Evolutionary conservation across 2,113 vertebrate genomes (phyloP), one percentile per base, ranked within the genome.

Genomic region (Nycticorax nycticorax): DNA sequence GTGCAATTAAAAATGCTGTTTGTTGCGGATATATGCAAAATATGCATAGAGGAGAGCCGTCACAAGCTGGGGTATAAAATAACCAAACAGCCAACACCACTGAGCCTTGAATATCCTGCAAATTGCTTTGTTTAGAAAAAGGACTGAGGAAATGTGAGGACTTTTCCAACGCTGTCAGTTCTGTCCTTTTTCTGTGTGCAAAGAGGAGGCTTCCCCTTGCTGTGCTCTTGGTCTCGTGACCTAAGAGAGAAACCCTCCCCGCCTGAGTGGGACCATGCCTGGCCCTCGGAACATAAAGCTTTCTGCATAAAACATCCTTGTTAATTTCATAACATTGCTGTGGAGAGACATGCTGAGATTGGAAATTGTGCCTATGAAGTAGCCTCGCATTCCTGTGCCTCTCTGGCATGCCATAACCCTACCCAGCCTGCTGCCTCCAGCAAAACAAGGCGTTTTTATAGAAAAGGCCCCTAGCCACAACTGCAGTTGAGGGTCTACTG

Each of bases 401-500:
- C 79, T 71, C 85, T 94, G 85, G 76, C 67, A 79, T 37, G 69
- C 63, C 47, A n/a, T 74, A 56, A 33, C 52, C 83, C 90, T 92
- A 66, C 16, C 19, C 86, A 90, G 68, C 21, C 47, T 52, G 35
- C 45, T 91, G 92, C 93, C 88, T 91, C 60, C 35, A 89, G 93
- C 30, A 78, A 94, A 86, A 90, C 47, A 89, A 89, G 69, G 52
- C 5, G 9, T 35, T 89, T 67, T 78, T 56, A 92, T 68, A 93
- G 39, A 94, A 87, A 89, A 89, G 57, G 39, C 35, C 41, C 55
- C 67, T 83, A 68, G 68, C 56, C 94, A 96, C 24, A 5, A 79
- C 41, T 89, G 37, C 64, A 68, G 24, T 68, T 92, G 87, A 91
- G 68, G 37, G 67, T 68, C 85, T 85, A 81, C 83, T 96, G 89